phyloP scores from a whole-genome alignment of 2,888 invertebrate species.

The Oligia fasciuncula region DNA sequence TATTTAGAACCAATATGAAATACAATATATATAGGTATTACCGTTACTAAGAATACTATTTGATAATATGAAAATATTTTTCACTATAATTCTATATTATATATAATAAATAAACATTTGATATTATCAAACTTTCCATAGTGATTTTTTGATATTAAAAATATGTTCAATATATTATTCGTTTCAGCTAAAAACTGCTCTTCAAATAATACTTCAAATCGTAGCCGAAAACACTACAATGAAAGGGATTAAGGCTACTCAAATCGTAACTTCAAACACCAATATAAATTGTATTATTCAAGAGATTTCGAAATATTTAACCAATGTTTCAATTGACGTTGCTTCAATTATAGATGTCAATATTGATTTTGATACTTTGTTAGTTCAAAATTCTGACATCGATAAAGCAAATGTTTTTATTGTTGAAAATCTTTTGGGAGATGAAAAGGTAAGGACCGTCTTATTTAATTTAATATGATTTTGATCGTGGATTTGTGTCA shows the following conservation, averaged over 20 bases:
- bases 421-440: conserved; percentile 69
- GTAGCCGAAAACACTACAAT: conserved; percentile 69
- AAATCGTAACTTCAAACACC: conserved; percentile 62
- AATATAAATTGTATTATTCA: conserved; percentile 62
- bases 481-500: conserved; percentile 1
- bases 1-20: background rate
- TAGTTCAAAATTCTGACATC: conserved; percentile 34
- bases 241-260: conserved; percentile 63
- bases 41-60: background rate
- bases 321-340: conserved; percentile 54
- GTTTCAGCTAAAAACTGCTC: conserved; percentile 72
- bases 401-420: conserved; percentile 70
- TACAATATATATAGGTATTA: too few species aligned
- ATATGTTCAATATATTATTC: background rate
- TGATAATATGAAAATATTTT: background rate
- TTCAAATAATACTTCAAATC: conserved; percentile 75
- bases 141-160: background rate
- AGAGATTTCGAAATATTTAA: conserved; percentile 57
- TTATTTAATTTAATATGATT: conserved; percentile 22
- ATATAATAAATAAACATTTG: too few species aligned
- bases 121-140: background rate
- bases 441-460: conserved; percentile 69
- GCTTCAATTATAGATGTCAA: conserved; percentile 52
- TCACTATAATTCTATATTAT: background rate
- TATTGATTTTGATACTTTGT: conserved; percentile 42